A percentile compares a stretch with the other conserved stretches of the same genome.
Conservation (phyloP, 2,113 vertebrate species). For the Bujurquina vittata region DNA sequence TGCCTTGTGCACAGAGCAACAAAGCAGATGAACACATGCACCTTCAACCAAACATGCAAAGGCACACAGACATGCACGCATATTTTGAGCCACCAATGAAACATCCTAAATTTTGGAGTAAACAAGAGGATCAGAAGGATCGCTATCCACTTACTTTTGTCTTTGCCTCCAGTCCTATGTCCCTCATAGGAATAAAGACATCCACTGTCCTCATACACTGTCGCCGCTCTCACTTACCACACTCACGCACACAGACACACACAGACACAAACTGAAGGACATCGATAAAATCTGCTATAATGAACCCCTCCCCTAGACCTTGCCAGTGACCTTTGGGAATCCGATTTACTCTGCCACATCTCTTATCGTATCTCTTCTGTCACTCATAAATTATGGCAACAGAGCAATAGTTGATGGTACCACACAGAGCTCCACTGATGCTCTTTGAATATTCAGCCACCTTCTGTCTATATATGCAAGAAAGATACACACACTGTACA, state of each 20-base stretch:
- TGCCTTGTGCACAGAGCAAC: background rate
- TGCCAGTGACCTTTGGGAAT: conserved; percentile 67
- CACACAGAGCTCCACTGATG: conserved; percentile 18
- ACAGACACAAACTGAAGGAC: conserved; percentile 63
- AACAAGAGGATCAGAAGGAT: conserved; percentile 35
- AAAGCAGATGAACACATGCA: conserved; percentile 47
- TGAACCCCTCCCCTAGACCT: conserved; percentile 70
- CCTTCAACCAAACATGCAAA: conserved; percentile 36
- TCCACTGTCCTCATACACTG: background rate
- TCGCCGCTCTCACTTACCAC: background rate
- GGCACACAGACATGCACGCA: conserved; percentile 24
- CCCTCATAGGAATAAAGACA: background rate
- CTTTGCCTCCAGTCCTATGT: conserved; percentile 7
- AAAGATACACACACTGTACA: background rate
- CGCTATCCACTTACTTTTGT: background rate
- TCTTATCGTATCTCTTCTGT: conserved; percentile 68
- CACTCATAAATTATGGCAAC: conserved; percentile 61
- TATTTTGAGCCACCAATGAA: conserved; percentile 37
- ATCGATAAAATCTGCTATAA: conserved; percentile 69
- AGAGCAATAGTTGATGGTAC: conserved; percentile 54
- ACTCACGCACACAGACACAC: conserved; percentile 15
- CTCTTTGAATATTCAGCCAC: conserved; percentile 11
- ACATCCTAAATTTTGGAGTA: conserved; percentile 44
- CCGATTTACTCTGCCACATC: conserved; percentile 63
- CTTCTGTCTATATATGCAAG: background rate